Base-by-base conservation (phyloP, 2,888 invertebrate species). In the Hybos culiciformis region DNA sequence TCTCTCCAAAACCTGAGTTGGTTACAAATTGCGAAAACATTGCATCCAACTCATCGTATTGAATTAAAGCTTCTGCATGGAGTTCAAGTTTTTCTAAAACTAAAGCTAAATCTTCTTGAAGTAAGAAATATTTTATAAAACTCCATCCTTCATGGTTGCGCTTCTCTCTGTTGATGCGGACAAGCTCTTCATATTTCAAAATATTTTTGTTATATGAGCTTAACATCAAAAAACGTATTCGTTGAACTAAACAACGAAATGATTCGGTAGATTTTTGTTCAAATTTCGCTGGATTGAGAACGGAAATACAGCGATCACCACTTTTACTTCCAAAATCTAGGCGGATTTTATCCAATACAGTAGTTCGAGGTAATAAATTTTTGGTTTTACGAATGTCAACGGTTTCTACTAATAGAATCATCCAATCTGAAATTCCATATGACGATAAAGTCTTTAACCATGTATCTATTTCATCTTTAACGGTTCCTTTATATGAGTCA, bases 31-130 rank as follows among this genome's bases (percentile, higher is more conserved):
- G 94, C 3, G 93, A 91, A 65, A 96, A 93, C 53, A 96, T 74
- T 39, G 93, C 94, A 70, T 96, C 94, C 57, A 97, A 70, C 68
- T 96, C 96, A 62, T 96, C 96, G 63, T 94, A 97, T 60, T 96
- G 96, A 43, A 96, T 86, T 52, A 96, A 70, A 12, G 94, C 90
- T 69, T 96, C 94, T 52, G 93, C 91, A 58, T 86, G 82, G 50
- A 96, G 71, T 44, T 90, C 90, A 51, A 96, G 69, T 83, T 92
- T 92, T 73, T 94, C 90, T 56, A 92, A 74, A 50, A 91, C 87
- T 67, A 94, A 86, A 45, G 93, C 94, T 53, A 96, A 72, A 70
- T 96, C 92, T 70, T 96, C 94, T 82, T 93, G 73, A 52, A 94
- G 73, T 53, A 90, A 75, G 70, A 96, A 96, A 69, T 94, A 96